Conservation (phyloP, 2,888 invertebrate species). For the Agrochola litura region DNA sequence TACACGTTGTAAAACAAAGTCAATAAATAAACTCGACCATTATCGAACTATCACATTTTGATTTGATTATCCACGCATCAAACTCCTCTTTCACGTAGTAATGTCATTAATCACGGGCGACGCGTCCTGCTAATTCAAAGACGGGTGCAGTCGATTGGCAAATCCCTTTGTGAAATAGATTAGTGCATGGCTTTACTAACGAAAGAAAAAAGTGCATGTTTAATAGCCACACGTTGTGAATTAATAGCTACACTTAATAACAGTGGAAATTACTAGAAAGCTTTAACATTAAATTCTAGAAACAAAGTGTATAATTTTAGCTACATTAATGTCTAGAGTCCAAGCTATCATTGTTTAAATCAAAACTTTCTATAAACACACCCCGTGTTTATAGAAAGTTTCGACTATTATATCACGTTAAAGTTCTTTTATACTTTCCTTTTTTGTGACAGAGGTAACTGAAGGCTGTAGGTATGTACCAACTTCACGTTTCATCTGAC, state of each 20-base stretch:
- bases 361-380: too few species aligned
- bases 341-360: conserved; percentile 18
- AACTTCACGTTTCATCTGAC: conserved; percentile 32
- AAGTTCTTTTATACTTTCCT: conserved; percentile 7
- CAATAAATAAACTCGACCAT: conserved; percentile 3
- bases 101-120: not conserved
- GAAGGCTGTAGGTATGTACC: conserved; percentile 4
- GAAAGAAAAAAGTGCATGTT: not conserved
- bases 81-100: conserved; percentile 3
- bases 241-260: not conserved
- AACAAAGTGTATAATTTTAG: conserved; percentile 13
- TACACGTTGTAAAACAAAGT: too few species aligned
- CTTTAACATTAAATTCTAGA: not conserved
- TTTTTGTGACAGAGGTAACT: conserved; percentile 35
- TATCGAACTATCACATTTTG: not conserved
- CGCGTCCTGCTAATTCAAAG: not conserved
- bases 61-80: not conserved
- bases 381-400: conserved; percentile 18
- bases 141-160: conserved; percentile 8
- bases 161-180: not conserved
- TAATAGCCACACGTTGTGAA: not conserved
- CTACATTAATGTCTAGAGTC: not conserved
- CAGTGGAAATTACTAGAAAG: not conserved
- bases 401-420: conserved; percentile 19
- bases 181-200: not conserved